Evolutionary conservation across 1,140 invertebrate genomes (phyloP), one percentile per base, ranked within the genome.

Genomic region (Ditylenchus dipsaci): DNA sequence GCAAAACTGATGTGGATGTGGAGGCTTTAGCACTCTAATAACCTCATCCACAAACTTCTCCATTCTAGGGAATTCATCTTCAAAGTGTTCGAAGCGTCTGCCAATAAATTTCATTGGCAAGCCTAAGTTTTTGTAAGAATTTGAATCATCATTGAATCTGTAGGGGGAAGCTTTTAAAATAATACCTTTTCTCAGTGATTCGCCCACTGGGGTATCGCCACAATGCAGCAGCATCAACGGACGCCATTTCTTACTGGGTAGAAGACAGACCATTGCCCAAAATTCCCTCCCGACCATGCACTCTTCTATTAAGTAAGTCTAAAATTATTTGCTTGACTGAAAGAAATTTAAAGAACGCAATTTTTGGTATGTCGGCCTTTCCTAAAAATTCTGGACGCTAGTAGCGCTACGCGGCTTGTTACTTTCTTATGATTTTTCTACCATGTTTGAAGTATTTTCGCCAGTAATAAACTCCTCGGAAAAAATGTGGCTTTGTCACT

Each of bases 1-100:
- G 26, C 65, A 70, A 38, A 70, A 70, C 23, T 71, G 23, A 29
- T 70, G 68, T 19, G 68, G 68, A 30, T 68, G 19, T 17, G 69
- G 69, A 1, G 68, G 68, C 23, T 70, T 59, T 0, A 70, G 38
- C 27, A 21, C 53, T 60, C 17, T 53, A 1, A 59, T 63, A 17
- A 71, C 68, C 38, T 30, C 21, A 0, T 23, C 27, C 1, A 73
- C 68, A 49, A 70, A 70, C 19, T 70, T 19, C 19, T n/a, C 17
- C 9, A 70, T 9, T 1, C 45, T 27, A 19, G 68, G 68, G 49
- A 70, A 70, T 29, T 70, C 68, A 3, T 63, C 47, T 70, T 69
- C 68, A 26, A 17, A 33, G n/a, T 71, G 17, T 42, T 70, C 68
- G 19, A 71, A 67, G 15, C 43, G 17, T 15, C 11, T 15, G 1